Base-by-base conservation (phyloP, 2,113 vertebrate species). In the Piaya cayana region DNA sequence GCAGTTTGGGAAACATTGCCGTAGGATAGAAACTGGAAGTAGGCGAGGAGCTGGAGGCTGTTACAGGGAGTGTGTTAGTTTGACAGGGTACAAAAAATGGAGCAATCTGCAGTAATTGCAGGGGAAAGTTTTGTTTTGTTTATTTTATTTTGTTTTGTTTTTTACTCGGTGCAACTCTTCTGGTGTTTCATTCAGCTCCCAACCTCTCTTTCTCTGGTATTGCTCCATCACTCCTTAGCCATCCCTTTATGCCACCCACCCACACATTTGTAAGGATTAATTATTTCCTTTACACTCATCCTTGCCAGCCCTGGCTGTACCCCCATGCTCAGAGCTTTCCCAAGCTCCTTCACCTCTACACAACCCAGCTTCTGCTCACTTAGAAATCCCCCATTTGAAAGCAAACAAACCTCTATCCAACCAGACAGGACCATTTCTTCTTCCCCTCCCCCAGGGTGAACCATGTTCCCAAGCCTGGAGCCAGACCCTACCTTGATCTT, bases 271-370 rank as follows among this genome's bases (percentile, higher is more conserved):
- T 90, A 88, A 92, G 45, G 86, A 96, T 93, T 96, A 95, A 94
- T 93, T 97, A 68, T 95, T 93, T 96, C 80, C 90, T 81, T 93
- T 95, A 45, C 88, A 55, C 72, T 81, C 49, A 22, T 59, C 68
- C 36, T 86, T 96, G 89, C 90, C 93, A 95, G 26, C 45, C 27
- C 43, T 84, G 65, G 83, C 77, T 83, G 86, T 92, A 56, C 39
- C 30, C 30, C 45, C 37, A 9, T 58, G 58, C 47, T 89, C 70
- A 89, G 69, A 65, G 50, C 19, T 83, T 90, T 94, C 47, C n/a
- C 39, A 78, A 92, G 43, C 39, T 92, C 86, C 81, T 75, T 91
- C 77, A 95, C 67, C 67, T 82, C 70, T 71, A 29, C 34, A 86
- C 85, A 87, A 36, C 30, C 26, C 55, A 78, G 26, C 32, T 81